These are phyloP conservation scores for Pseudorhiza aurosa DNA, from an alignment of 30 jellyfish, hydroid and myxozoan species.

Conservation along the genomic window DNA sequence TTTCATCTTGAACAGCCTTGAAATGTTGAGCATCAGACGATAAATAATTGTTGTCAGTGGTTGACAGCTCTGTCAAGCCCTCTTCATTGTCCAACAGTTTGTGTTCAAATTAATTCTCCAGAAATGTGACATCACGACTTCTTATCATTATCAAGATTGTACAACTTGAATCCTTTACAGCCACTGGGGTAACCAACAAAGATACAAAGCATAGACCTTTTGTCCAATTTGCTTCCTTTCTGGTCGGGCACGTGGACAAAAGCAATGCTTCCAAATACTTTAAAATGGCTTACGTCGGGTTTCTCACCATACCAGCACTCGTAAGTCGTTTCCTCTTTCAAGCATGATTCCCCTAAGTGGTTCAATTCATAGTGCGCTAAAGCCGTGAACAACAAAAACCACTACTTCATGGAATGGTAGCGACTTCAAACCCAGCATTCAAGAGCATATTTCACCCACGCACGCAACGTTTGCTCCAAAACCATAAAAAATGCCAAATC, in stretches of 20 bases:
- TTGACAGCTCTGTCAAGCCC: background rate
- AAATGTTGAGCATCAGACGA: background rate
- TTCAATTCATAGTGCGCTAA: too few relatives aligned
- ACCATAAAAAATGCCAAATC: too few relatives aligned
- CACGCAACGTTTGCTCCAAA: too few relatives aligned
- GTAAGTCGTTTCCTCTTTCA: conserved; percentile 41
- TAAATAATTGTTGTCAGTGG: background rate
- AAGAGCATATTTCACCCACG: too few relatives aligned
- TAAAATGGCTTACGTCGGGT: conserved; percentile 47
- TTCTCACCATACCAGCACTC: conserved; percentile 31
- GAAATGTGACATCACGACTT: conserved; percentile 14
- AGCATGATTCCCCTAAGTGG: too few relatives aligned
- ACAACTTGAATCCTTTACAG: conserved; percentile 40
- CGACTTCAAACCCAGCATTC: too few relatives aligned
- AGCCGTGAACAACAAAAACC: too few relatives aligned
- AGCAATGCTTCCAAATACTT: conserved; percentile 52
- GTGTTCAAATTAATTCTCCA: conserved; percentile 38
- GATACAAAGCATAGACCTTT: conserved; percentile 13
- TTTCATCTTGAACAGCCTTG: background rate
- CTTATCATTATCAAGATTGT: background rate
- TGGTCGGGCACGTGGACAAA: conserved; percentile 30
- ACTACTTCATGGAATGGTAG: too few relatives aligned
- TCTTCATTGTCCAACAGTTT: background rate
- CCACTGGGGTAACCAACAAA: conserved; percentile 42
- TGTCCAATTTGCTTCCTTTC: conserved; percentile 30